Conservation (phyloP, 1,140 invertebrate genomes). For the Macrobrachium nipponense region DNA sequence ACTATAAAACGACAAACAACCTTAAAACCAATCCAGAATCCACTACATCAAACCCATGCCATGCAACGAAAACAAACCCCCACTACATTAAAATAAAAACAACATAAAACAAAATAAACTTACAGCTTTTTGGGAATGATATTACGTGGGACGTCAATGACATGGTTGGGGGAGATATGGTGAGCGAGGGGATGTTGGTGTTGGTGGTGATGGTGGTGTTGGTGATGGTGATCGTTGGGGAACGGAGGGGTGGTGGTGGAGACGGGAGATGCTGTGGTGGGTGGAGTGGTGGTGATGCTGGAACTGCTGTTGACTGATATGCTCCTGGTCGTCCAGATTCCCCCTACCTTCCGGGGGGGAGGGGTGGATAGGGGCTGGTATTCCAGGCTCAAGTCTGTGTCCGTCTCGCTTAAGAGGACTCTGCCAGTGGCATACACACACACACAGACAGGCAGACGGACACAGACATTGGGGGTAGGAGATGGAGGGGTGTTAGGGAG, state of each 20-base stretch:
- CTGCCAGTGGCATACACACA: background rate
- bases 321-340: background rate
- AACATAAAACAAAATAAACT: constrained; percentile 18
- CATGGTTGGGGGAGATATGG: background rate
- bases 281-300: constrained; percentile 4
- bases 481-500: background rate
- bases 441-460: background rate
- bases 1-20: too few species aligned
- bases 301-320: background rate
- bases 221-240: background rate
- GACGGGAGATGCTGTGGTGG: constrained; percentile 18
- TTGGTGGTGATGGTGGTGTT: too few species aligned
- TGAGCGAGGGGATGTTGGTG: background rate
- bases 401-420: constrained; percentile 15
- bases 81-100: background rate
- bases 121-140: constrained; percentile 38
- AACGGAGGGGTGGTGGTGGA: constrained; percentile 16
- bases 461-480: background rate
- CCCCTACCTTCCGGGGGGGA: background rate
- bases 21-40: background rate
- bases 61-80: background rate
- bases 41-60: background rate
- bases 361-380: constrained; percentile 23
- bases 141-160: background rate
- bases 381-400: constrained; percentile 50